Conservation (phyloP, 2,888 invertebrate genomes). For the Watsonalla binaria region DNA sequence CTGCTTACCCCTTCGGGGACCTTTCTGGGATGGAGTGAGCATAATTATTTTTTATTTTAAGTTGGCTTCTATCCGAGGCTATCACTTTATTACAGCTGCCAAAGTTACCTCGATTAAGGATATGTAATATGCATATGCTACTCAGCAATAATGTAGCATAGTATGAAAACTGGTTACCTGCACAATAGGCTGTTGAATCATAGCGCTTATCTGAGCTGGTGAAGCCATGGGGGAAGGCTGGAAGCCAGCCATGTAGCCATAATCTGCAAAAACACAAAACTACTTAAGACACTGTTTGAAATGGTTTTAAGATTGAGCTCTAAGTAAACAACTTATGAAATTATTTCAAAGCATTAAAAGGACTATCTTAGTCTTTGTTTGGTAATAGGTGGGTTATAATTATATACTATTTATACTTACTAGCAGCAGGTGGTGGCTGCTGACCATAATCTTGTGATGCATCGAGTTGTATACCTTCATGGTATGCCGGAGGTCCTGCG, state of each 20-base stretch:
- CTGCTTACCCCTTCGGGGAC: no score
- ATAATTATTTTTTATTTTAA: no score
- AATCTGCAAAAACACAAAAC: conserved; percentile 36
- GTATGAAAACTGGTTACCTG: conserved; percentile 56
- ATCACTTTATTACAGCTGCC: no score
- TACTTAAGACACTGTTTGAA: not conserved
- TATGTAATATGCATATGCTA: no score
- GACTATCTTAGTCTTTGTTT: no score
- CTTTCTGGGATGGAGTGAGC: no score
- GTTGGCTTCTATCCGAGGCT: no score
- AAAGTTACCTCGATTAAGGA: no score
- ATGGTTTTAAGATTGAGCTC: no score
- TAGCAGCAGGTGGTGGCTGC: conserved; percentile 30
- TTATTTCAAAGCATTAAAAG: no score
- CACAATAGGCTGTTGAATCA: conserved; percentile 71
- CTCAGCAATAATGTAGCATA: no score
- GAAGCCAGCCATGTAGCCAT: conserved; percentile 48
- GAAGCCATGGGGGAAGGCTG: conserved; percentile 47
- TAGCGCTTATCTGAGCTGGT: conserved; percentile 58
- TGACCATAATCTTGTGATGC: conserved; percentile 46
- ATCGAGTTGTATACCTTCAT: conserved; percentile 64
- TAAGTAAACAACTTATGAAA: no score
- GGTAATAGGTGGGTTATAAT: not conserved
- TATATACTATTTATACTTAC: conserved; percentile 36
- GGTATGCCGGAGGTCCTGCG: conserved; percentile 50